Evolutionary conservation across 1,140 invertebrate species (phyloP).

Genomic region (Neelides sp.): DNA sequence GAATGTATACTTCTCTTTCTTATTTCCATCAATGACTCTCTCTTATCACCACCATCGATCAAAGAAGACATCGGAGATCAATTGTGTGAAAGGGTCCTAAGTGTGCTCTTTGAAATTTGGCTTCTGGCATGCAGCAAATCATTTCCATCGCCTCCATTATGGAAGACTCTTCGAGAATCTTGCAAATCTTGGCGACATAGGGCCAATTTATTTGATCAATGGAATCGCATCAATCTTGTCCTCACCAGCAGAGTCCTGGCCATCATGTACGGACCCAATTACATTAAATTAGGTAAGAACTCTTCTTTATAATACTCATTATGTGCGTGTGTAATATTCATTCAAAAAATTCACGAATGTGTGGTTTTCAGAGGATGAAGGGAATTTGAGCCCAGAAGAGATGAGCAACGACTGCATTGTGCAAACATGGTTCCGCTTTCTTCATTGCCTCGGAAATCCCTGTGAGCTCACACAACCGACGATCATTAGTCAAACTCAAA

Average conservation of each 20-base stretch:
- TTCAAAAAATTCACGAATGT: slow-evolving; percentile 11
- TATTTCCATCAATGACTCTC: slow-evolving; percentile 79
- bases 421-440: slow-evolving; percentile 86
- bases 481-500: slow-evolving; percentile 70
- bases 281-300: slow-evolving; percentile 47
- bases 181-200: slow-evolving; percentile 87
- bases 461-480: slow-evolving; percentile 78
- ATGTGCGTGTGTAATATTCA: not conserved
- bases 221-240: slow-evolving; percentile 83
- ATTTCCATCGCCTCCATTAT: slow-evolving; percentile 81
- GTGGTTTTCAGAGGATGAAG: slow-evolving; percentile 57
- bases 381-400: slow-evolving; percentile 58
- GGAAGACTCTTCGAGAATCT: slow-evolving; percentile 88
- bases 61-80: slow-evolving; percentile 91
- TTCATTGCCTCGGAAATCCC: slow-evolving; percentile 86
- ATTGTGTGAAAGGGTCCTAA: slow-evolving; percentile 81
- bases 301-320: not conserved
- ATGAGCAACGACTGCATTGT: slow-evolving; percentile 80
- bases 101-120: slow-evolving; percentile 91
- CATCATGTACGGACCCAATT: slow-evolving; percentile 78
- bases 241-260: slow-evolving; percentile 69
- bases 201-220: slow-evolving; percentile 79
- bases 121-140: slow-evolving; percentile 76
- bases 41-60: slow-evolving; percentile 78
- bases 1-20: slow-evolving; percentile 76